phyloP scores from a whole-genome alignment of 2,888 invertebrate species.

The Lepidocyrtoides sp. region DNA sequence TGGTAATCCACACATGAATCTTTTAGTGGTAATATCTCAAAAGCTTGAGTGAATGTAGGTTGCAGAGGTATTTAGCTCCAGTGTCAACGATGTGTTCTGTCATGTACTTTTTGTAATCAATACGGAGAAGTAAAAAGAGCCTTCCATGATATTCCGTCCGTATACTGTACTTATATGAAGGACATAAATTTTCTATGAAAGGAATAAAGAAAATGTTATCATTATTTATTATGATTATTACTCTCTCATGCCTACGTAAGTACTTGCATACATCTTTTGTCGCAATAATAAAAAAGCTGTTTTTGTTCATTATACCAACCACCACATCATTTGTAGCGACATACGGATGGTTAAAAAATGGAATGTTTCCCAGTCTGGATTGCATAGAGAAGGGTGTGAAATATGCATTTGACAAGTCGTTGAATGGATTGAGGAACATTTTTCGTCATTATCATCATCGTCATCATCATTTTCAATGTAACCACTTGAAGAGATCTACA shows the following conservation, averaged over 20 bases:
- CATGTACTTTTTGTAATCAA: not conserved
- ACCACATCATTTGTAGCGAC: conserved; percentile 3
- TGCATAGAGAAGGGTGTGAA: conserved; percentile 24
- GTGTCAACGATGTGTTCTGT: no score
- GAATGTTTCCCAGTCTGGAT: not conserved
- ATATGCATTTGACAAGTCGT: conserved; percentile 40
- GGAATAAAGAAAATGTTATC: conserved; percentile 56
- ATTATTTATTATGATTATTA: conserved; percentile 66
- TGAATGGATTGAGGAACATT: conserved; percentile 60
- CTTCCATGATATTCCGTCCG: conserved; percentile 1
- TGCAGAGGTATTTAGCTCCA: no score
- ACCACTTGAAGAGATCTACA: conserved; percentile 4
- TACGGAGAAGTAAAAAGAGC: not conserved
- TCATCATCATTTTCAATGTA: not conserved
- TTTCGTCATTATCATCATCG: conserved; percentile 18
- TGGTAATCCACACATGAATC: not conserved
- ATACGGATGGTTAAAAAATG: not conserved
- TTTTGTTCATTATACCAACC: conserved; percentile 28
- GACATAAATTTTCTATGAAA: conserved; percentile 53
- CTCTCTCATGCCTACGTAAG: conserved; percentile 26
- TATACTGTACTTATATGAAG: conserved; percentile 15
- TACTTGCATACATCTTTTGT: conserved; percentile 15
- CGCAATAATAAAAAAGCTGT: conserved; percentile 24
- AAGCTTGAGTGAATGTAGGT: not conserved
- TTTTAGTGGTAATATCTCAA: not conserved